These are phyloP conservation scores for Campoletis sonorensis DNA, from an alignment of 1,140 invertebrate genomes.

Conservation along the genomic window DNA sequence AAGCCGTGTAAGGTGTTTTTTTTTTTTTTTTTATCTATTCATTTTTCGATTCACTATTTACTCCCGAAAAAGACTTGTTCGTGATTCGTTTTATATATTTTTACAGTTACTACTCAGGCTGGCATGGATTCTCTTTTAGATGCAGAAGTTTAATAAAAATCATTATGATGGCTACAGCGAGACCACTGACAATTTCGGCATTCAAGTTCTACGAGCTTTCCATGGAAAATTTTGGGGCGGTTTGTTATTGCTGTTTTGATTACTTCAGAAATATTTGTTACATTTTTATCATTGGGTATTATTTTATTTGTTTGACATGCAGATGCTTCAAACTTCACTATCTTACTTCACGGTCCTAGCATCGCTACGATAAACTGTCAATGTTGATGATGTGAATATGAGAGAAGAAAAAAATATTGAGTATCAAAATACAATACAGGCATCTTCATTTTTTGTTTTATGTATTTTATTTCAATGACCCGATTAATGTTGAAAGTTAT, in stretches of 20 bases:
- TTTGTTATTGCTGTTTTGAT: not conserved
- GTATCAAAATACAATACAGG: no score
- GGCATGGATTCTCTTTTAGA: constrained; percentile 18
- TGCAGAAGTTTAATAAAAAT: not conserved
- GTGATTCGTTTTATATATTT: not conserved
- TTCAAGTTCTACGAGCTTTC: constrained; percentile 1
- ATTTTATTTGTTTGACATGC: not conserved
- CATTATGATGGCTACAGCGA: not conserved
- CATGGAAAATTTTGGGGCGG: constrained; percentile 28
- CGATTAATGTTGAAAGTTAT: no score
- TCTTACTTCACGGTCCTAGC: constrained; percentile 26
- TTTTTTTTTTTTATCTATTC: not conserved
- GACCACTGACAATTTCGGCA: not conserved
- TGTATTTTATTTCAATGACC: no score
- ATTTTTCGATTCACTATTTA: not conserved
- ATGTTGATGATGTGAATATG: no score
- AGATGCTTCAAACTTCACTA: constrained; percentile 9
- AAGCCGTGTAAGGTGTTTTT: constrained; percentile 37
- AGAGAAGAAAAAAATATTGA: no score
- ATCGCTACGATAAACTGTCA: no score
- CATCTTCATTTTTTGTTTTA: no score
- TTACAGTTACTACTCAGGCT: constrained; percentile 11
- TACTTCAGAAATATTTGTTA: not conserved
- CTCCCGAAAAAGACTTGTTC: not conserved
- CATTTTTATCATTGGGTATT: not conserved